A percentile compares a stretch with the other conserved stretches of the same genome.
Conservation (phyloP, 2,888 invertebrate genomes). For the Stictocephala bisonia region DNA sequence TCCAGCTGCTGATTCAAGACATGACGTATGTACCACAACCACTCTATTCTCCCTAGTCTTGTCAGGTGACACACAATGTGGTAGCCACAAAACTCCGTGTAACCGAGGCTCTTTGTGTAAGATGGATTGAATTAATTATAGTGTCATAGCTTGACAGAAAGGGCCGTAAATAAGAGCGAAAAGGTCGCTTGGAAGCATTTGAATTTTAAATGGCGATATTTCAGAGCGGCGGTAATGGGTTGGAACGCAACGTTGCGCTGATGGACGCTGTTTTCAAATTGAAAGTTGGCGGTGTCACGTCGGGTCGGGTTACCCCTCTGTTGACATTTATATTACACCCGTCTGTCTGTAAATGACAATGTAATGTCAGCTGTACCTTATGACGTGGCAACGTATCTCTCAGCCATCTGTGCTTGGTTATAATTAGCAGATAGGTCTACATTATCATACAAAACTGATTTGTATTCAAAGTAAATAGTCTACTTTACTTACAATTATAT, state of each 20-base stretch:
- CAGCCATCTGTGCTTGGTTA: no score
- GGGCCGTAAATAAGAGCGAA: constrained; percentile 45
- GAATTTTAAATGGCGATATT: constrained; percentile 49
- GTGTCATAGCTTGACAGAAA: constrained; percentile 38
- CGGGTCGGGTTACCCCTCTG: neutral
- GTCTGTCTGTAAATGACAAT: neutral
- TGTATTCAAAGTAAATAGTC: no score
- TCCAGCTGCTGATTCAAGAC: no score
- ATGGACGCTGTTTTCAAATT: constrained; percentile 46
- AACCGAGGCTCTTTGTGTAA: constrained; percentile 20
- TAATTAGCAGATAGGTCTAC: no score
- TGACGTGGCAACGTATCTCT: no score
- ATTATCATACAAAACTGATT: no score
- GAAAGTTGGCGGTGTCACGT: constrained; percentile 39
- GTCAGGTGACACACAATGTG: constrained; percentile 3
- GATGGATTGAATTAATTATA: constrained; percentile 49
- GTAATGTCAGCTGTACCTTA: no score
- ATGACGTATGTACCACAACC: no score
- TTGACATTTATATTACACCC: constrained; percentile 19
- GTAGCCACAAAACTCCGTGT: neutral
- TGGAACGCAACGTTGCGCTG: constrained; percentile 43
- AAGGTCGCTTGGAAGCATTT: constrained; percentile 41
- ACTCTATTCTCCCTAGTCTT: no score
- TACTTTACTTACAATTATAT: no score
- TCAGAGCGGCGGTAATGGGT: constrained; percentile 44